Percentiles rank a stretch among this genome's conserved stretches.
These are phyloP conservation scores for Sipha flava DNA, from an alignment of 1,140 invertebrate species.

Conservation along the genomic window DNA sequence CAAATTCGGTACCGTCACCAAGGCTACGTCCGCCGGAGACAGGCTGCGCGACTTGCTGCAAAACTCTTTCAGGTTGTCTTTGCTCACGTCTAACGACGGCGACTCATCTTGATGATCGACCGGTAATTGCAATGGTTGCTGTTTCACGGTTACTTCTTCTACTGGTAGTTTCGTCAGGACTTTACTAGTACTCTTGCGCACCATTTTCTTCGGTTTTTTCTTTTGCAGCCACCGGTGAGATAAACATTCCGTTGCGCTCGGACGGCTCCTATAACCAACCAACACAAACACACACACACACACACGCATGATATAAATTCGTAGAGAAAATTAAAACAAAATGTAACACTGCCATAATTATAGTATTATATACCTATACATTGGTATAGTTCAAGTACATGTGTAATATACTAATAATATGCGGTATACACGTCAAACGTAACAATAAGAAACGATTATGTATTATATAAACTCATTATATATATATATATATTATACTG, in stretches of 20 bases:
- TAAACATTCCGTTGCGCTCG: constrained; percentile 63
- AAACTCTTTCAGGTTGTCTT: neutral
- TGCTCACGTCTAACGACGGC: neutral
- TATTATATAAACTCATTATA: too few relatives aligned
- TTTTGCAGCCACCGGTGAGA: constrained; percentile 61
- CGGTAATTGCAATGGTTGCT: neutral
- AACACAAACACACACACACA: constrained; percentile 45
- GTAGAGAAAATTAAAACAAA: neutral
- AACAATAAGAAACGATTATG: too few relatives aligned
- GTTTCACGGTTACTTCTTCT: neutral
- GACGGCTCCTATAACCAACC: constrained; percentile 56
- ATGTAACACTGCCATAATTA: too few relatives aligned
- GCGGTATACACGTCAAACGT: too few relatives aligned
- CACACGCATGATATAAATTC: constrained; percentile 17
- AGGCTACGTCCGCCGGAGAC: neutral
- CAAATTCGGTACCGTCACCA: neutral
- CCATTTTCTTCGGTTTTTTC: constrained; percentile 14
- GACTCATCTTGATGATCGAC: neutral
- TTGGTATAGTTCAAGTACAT: too few relatives aligned
- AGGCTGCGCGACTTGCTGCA: neutral
- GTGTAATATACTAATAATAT: too few relatives aligned
- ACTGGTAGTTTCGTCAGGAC: neutral
- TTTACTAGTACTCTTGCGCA: neutral
- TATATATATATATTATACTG: too few relatives aligned
- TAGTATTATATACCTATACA: too few relatives aligned